A percentile compares a stretch with the other conserved stretches of the same genome.
phyloP scores from a whole-genome alignment of 1,140 invertebrate genomes.

The Xylocopa sonorina region DNA sequence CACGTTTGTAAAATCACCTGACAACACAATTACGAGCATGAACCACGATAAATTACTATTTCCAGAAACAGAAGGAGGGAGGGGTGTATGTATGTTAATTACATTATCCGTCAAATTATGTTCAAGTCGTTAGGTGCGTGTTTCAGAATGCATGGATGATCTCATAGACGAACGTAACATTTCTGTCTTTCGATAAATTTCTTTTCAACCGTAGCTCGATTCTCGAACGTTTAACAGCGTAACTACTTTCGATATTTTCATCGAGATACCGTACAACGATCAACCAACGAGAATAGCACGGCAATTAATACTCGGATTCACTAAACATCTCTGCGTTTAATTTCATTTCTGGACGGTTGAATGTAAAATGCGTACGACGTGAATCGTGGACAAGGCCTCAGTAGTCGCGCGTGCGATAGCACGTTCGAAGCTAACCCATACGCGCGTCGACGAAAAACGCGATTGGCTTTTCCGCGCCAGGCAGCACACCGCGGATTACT shows the following conservation, averaged over 20 bases:
- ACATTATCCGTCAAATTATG: neutral
- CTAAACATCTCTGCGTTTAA: neutral
- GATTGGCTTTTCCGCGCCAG: neutral
- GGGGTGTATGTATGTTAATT: neutral
- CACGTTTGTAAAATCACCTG: neutral
- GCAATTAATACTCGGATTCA: neutral
- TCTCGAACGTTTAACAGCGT: neutral
- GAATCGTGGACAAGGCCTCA: constrained; percentile 1
- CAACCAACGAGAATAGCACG: neutral
- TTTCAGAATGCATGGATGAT: neutral
- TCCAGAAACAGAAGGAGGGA: neutral
- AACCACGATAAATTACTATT: neutral
- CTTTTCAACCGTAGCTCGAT: neutral
- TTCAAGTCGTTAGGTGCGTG: neutral
- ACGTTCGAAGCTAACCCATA: neutral
- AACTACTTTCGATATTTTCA: neutral
- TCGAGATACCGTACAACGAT: neutral
- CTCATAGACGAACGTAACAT: neutral
- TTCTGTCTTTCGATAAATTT: neutral
- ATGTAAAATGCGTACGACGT: constrained; percentile 2
- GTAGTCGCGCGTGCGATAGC: neutral
- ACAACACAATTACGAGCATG: neutral
- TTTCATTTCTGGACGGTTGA: constrained; percentile 24
- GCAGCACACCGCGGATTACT: neutral
- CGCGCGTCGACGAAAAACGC: neutral